These are phyloP conservation scores for Gadus macrocephalus DNA, from an alignment of 2,113 vertebrate genomes.

Conservation along the genomic window DNA sequence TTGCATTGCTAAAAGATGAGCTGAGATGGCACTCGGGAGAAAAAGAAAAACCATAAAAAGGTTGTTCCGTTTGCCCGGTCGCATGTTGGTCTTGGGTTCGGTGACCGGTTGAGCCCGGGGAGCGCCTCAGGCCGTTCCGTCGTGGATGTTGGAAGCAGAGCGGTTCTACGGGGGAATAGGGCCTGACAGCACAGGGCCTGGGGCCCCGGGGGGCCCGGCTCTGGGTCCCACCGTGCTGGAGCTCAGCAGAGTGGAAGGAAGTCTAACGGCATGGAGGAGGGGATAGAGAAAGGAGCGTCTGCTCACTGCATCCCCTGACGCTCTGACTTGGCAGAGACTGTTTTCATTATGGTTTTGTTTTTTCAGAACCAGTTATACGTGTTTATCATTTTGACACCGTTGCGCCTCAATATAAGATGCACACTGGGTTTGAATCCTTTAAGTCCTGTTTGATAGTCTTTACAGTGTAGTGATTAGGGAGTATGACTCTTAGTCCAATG, in stretches of 20 bases:
- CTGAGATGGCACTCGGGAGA: too few relatives aligned
- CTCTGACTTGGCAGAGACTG: not conserved
- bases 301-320: too few relatives aligned
- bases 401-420: not conserved
- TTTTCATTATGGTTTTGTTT: not conserved
- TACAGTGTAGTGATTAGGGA: too few relatives aligned
- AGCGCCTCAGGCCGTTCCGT: not conserved
- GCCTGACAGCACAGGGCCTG: not conserved
- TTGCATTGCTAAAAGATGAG: too few relatives aligned
- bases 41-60: too few relatives aligned
- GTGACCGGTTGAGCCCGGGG: not conserved
- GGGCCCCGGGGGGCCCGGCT: not conserved
- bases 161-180: not conserved
- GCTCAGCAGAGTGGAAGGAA: not conserved
- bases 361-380: not conserved
- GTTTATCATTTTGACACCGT: not conserved
- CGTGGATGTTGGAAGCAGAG: not conserved
- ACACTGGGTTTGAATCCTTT: too few relatives aligned
- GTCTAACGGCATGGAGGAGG: too few relatives aligned
- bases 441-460: too few relatives aligned
- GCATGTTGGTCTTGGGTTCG: too few relatives aligned
- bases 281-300: too few relatives aligned
- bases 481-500: too few relatives aligned
- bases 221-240: not conserved
- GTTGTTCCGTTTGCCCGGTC: too few relatives aligned